Base-by-base conservation (phyloP, 2,797 vertebrate species). In the Thaleichthys pacificus region DNA sequence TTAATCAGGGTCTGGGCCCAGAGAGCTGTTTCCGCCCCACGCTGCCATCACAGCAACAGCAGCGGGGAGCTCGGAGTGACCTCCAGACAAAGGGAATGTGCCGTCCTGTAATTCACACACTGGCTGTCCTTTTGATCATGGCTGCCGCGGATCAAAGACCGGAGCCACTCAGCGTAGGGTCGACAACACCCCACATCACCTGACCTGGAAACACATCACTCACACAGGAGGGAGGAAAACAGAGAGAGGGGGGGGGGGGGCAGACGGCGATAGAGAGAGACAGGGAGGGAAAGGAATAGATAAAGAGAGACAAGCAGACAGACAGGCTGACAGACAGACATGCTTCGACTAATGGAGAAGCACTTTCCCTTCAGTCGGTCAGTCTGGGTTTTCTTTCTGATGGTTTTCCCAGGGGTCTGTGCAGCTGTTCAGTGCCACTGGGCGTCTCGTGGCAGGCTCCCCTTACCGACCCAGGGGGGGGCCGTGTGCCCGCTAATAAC, bases 121-220 rank as follows among this genome's bases (percentile, higher is more conserved):
- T 54, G 35, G 65, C 22, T 61, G 35, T 42, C 42, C 75, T 65
- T 80, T 87, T 85, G 81, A 84, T 80, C 68, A 73, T 54, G 11
- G 35, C 42, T 21, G 68, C 62, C 70, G 42, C 21, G 72, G 71
- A 81, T 80, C 74, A 81, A 77, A 82, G 57, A 72, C 7, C n/a
- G 47, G 64, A 30, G 66, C 72, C 66, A 69, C 73, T 67, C 66
- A 54, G 22, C 68, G 24, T n/a, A 54, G 11, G 65, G 24, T 21
- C 3, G 2, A 70, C 69, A 3, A 24, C 49, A 57, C 24, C 68
- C 26, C 66, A 19, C n/a, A 28, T 61, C 24, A 61, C 60, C 60
- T 9, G 51, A 76, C 19, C 58, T 49, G 47, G 42, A 24, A 71
- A 71, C 77, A 68, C 61, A 28, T 72, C 38, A 11, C 56, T 21